Percentiles rank a stretch among this genome's conserved stretches.
Evolutionary conservation across 2,797 vertebrate species (phyloP).

Genomic region (Anniella stebbinsi): DNA sequence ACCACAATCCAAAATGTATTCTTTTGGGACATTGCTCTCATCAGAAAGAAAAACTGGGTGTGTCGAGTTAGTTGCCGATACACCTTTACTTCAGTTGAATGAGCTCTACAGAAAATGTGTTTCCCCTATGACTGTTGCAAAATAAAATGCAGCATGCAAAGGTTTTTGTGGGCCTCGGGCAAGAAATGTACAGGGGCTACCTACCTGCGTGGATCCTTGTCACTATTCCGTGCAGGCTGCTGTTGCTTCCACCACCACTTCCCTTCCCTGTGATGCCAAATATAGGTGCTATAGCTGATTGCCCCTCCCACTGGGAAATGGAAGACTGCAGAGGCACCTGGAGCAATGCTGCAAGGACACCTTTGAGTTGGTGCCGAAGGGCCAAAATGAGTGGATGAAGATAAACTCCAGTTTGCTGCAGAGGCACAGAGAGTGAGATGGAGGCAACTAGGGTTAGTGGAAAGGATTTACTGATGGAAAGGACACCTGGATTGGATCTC

Average conservation of each 20-base stretch:
- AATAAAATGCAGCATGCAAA: neutral
- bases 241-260: neutral
- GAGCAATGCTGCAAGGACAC: neutral
- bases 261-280: neutral
- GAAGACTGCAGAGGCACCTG: neutral
- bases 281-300: too few relatives aligned
- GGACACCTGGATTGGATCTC: neutral
- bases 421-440: neutral
- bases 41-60: neutral
- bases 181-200: neutral
- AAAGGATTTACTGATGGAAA: neutral
- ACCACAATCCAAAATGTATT: slow-evolving; percentile 5
- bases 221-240: neutral
- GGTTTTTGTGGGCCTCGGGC: neutral
- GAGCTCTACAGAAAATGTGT: neutral
- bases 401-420: neutral
- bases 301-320: neutral
- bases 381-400: neutral
- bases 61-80: neutral
- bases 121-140: neutral
- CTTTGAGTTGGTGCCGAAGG: neutral
- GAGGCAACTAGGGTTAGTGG: neutral
- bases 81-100: neutral
- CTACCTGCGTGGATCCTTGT: neutral
- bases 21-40: rapidly evolving